Percentiles rank a stretch among this genome's conserved stretches.
These are phyloP conservation scores for Lagorchestes hirsutus DNA, from an alignment of 2,797 vertebrate genomes.

Conservation along the genomic window DNA sequence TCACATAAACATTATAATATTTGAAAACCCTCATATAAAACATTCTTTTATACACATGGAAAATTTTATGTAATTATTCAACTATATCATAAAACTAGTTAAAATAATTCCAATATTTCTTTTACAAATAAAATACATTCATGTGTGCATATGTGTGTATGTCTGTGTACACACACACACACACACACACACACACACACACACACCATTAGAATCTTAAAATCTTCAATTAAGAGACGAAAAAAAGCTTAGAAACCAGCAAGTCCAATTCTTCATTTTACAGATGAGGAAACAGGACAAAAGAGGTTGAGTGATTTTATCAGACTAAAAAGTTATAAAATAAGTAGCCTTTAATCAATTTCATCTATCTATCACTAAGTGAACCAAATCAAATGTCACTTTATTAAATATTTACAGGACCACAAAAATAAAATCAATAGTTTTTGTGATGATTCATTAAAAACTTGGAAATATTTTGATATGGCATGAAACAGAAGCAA, in stretches of 20 bases:
- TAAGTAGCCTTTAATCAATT: neutral
- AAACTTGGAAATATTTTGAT: constrained; percentile 42
- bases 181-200: too few relatives aligned
- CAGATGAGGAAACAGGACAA: neutral
- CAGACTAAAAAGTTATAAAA: neutral
- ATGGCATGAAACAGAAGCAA: constrained; percentile 36
- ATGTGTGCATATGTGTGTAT: neutral
- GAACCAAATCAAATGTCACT: constrained; percentile 64
- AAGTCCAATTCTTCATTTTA: neutral
- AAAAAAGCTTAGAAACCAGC: neutral
- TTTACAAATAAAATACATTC: neutral
- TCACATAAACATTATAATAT: neutral
- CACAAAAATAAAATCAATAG: constrained; percentile 75
- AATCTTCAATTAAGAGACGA: neutral
- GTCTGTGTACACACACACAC: too few relatives aligned
- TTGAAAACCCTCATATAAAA: neutral
- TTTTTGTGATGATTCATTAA: constrained; percentile 64
- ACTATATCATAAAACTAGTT: neutral
- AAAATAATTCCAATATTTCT: neutral
- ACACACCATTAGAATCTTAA: neutral
- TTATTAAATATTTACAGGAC: constrained; percentile 79
- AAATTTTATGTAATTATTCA: neutral
- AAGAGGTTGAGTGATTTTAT: neutral
- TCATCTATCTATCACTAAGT: constrained; percentile 63
- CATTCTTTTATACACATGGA: neutral